phyloP scores from a whole-genome alignment of 2,797 vertebrate genomes.

The Phalanger gymnotis region DNA sequence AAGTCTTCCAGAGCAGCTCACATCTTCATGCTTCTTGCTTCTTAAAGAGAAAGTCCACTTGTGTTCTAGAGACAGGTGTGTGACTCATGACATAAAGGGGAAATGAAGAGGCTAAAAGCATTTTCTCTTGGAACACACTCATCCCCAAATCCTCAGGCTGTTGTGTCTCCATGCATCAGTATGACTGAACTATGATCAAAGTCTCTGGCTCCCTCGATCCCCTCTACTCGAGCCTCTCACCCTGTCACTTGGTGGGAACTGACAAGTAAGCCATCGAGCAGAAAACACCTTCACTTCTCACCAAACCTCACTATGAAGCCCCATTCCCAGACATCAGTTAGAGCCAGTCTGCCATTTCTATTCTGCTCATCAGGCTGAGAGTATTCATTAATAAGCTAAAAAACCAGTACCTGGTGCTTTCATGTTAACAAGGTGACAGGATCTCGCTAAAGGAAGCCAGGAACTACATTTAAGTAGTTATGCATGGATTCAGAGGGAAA shows the following conservation, averaged over 20 bases:
- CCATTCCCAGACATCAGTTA: neutral
- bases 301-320: neutral
- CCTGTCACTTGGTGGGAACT: neutral
- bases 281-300: neutral
- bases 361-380: neutral
- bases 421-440: neutral
- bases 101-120: neutral
- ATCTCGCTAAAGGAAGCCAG: neutral
- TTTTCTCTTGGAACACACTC: neutral
- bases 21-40: constrained; percentile 41
- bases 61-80: neutral
- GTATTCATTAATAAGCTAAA: neutral
- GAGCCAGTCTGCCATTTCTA: neutral
- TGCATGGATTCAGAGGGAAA: neutral
- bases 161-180: neutral
- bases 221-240: neutral
- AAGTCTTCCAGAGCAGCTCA: constrained; percentile 21
- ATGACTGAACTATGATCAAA: neutral
- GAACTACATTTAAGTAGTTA: constrained; percentile 15
- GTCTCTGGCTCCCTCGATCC: neutral
- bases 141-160: neutral
- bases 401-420: neutral
- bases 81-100: neutral
- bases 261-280: neutral
- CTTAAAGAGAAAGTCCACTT: constrained; percentile 35